Evolutionary conservation across 2,113 vertebrate species (phyloP).

Genomic region (Neopipo cinnamomea): DNA sequence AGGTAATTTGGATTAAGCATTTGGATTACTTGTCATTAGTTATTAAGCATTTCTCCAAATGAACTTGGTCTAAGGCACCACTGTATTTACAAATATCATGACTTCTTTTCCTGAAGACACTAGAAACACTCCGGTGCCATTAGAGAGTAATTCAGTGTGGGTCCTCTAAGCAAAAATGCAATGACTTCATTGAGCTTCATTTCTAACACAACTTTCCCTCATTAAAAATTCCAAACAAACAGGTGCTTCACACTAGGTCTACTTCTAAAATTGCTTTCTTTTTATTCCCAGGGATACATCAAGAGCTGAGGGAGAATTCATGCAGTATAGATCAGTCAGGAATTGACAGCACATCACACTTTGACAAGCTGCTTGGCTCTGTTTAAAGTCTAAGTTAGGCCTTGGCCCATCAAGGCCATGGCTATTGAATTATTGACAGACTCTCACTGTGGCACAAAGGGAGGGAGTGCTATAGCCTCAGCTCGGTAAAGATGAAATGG

Average conservation of each 20-base stretch:
- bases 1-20: not conserved
- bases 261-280: conserved; percentile 77
- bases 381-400: conserved; percentile 80
- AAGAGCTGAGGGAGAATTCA: conserved; percentile 73
- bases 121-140: not conserved
- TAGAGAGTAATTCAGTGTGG: not conserved
- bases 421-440: conserved; percentile 88
- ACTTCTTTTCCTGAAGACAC: not conserved
- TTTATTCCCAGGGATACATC: conserved; percentile 77
- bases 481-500: conserved; percentile 84
- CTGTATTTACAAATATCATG: not conserved
- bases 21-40: not conserved
- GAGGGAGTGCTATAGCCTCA: conserved; percentile 68
- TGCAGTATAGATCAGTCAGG: conserved; percentile 83
- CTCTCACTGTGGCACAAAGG: conserved; percentile 71
- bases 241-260: conserved; percentile 68
- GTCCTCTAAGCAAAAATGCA: not conserved
- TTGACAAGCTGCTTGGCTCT: conserved; percentile 80
- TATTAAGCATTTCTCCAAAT: not conserved
- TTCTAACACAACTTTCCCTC: not conserved
- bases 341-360: conserved; percentile 79
- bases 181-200: not conserved
- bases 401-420: conserved; percentile 78
- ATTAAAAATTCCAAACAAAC: conserved; percentile 74
- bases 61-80: not conserved